phyloP scores from a whole-genome alignment of 2,797 vertebrate species.

The Acipenser ruthenus region DNA sequence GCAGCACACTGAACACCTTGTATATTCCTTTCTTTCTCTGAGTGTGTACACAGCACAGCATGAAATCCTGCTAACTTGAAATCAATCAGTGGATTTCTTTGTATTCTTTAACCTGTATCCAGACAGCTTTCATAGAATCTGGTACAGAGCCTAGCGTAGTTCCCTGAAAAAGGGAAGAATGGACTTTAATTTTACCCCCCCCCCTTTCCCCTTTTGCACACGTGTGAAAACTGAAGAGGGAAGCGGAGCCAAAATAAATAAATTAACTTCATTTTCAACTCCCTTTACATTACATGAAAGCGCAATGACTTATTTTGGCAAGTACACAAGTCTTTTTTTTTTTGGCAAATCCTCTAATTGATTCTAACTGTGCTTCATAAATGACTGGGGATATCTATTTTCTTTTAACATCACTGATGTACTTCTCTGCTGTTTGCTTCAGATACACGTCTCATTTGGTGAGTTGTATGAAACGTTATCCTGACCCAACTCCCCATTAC shows the following conservation, averaged over 20 bases:
- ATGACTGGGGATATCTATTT: slow-evolving; percentile 29
- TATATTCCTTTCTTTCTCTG: no score
- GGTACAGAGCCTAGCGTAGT: neutral
- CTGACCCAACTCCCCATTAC: no score
- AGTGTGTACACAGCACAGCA: no score
- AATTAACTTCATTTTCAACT: slow-evolving; percentile 50
- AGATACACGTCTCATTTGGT: no score
- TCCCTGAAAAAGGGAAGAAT: neutral
- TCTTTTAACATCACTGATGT: no score
- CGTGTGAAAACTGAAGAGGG: slow-evolving; percentile 37
- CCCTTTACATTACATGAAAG: slow-evolving; percentile 27
- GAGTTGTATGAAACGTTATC: no score
- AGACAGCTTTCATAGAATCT: neutral
- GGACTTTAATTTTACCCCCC: slow-evolving; percentile 10
- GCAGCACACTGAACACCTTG: no score
- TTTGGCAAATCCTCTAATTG: slow-evolving; percentile 26
- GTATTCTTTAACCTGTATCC: neutral
- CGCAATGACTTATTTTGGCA: slow-evolving; percentile 31
- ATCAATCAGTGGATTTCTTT: slow-evolving; percentile 6
- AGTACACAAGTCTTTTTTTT: slow-evolving; percentile 33
- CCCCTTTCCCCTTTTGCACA: slow-evolving; percentile 17
- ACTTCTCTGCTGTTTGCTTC: no score
- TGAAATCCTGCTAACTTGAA: slow-evolving; percentile 7
- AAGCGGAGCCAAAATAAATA: slow-evolving; percentile 55
- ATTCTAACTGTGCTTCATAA: slow-evolving; percentile 28